Evolutionary conservation across 2,113 vertebrate species (phyloP).

Genomic region (Petrocephalus microphthalmus): DNA sequence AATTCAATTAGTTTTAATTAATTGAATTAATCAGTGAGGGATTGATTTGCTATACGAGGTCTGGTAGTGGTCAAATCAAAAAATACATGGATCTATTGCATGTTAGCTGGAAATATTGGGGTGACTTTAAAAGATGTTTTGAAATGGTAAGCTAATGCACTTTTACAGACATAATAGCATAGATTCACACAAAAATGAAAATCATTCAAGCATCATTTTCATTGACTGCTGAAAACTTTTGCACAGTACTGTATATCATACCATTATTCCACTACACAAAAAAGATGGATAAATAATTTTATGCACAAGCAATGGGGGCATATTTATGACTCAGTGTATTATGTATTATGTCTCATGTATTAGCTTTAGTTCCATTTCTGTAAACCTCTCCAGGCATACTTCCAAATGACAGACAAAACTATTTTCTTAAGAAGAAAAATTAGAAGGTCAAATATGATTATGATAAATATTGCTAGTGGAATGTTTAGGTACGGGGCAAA

Average conservation of each 20-base stretch:
- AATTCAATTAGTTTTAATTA: no score
- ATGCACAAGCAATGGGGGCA: neutral
- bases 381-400: neutral
- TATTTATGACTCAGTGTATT: neutral
- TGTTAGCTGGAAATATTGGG: neutral
- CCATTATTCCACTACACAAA: neutral
- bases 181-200: neutral
- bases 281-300: neutral
- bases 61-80: neutral
- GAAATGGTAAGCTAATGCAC: neutral
- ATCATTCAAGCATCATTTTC: neutral
- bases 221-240: neutral
- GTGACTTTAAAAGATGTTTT: neutral
- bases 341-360: no score
- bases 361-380: neutral
- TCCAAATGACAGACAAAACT: neutral
- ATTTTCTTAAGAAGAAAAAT: conserved; percentile 8
- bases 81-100: neutral
- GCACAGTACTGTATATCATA: neutral
- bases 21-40: no score
- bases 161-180: neutral
- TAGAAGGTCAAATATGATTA: neutral
- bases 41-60: neutral
- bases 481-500: neutral
- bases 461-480: conserved; percentile 1